A percentile compares a stretch with the other conserved stretches of the same genome.
phyloP scores from a whole-genome alignment of 2,113 vertebrate genomes.

The Mungos mungo region DNA sequence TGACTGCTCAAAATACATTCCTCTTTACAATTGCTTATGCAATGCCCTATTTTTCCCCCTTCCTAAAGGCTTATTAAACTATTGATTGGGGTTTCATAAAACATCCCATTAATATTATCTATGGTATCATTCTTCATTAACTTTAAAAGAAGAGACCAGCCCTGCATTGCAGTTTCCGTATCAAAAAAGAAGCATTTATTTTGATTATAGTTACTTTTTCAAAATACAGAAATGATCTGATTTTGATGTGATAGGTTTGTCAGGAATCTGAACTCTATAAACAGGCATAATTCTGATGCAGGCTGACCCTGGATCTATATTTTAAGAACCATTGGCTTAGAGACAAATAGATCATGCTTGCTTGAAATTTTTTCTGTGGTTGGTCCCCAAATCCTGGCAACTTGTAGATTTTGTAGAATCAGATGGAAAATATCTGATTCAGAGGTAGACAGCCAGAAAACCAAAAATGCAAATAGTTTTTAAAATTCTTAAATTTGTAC shows the following conservation, averaged over 20 bases:
- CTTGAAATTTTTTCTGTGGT: not conserved
- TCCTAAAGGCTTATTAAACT: not conserved
- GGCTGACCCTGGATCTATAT: not conserved
- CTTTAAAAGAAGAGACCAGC: not conserved
- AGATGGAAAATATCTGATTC: not conserved
- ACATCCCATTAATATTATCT: not conserved
- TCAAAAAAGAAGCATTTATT: not conserved
- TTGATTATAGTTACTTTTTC: not conserved
- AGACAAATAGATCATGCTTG: not conserved
- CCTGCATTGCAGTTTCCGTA: not conserved
- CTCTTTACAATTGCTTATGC: not conserved
- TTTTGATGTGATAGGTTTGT: not conserved
- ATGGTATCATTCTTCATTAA: not conserved
- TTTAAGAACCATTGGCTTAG: constrained; percentile 1
- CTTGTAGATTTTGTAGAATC: not conserved
- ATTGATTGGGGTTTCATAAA: not conserved
- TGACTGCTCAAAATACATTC: not conserved
- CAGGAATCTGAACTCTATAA: not conserved
- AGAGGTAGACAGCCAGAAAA: not conserved
- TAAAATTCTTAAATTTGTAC: not conserved
- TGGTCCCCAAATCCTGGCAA: not conserved
- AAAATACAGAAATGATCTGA: not conserved
- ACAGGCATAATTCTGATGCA: not conserved
- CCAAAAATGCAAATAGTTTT: not conserved
- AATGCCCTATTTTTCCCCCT: not conserved